phyloP scores from a whole-genome alignment of 2,113 vertebrate genomes.

The Dicerorhinus sumatrensis region DNA sequence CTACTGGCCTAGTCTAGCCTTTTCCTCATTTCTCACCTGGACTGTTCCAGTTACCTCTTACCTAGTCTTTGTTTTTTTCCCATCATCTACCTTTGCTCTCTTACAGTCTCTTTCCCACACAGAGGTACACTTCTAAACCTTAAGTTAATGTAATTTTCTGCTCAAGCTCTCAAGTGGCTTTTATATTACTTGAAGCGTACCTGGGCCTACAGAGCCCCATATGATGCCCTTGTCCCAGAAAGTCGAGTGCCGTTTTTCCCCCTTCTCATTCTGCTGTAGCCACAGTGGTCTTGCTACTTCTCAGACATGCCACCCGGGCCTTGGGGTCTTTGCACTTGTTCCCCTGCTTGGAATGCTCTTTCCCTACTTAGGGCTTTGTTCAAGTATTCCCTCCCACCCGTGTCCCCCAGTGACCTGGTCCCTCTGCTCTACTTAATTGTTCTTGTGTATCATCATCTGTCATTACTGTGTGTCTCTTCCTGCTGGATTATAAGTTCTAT shows the following conservation, averaged over 20 bases:
- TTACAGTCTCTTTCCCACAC: background rate
- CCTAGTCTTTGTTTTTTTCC: background rate
- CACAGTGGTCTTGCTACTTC: fast-evolving
- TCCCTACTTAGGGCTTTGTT: background rate
- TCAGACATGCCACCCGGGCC: background rate
- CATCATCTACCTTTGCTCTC: too few relatives aligned
- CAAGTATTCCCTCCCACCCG: background rate
- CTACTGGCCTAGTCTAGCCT: background rate
- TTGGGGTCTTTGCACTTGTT: background rate
- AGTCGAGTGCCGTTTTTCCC: too few relatives aligned
- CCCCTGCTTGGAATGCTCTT: background rate
- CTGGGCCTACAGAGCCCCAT: background rate
- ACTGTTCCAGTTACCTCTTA: background rate
- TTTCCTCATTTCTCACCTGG: background rate
- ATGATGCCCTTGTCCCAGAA: fast-evolving
- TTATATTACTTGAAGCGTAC: fast-evolving
- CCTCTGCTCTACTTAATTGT: background rate
- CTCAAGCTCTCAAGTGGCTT: fast-evolving
- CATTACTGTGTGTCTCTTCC: background rate
- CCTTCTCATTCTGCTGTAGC: too few relatives aligned
- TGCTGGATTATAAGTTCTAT: fast-evolving
- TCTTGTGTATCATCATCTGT: background rate
- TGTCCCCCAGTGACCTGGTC: background rate
- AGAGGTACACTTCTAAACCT: background rate
- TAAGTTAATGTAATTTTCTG: background rate